These are phyloP conservation scores for Poliocrania exsul DNA, from an alignment of 2,797 vertebrate species.

Conservation along the genomic window DNA sequence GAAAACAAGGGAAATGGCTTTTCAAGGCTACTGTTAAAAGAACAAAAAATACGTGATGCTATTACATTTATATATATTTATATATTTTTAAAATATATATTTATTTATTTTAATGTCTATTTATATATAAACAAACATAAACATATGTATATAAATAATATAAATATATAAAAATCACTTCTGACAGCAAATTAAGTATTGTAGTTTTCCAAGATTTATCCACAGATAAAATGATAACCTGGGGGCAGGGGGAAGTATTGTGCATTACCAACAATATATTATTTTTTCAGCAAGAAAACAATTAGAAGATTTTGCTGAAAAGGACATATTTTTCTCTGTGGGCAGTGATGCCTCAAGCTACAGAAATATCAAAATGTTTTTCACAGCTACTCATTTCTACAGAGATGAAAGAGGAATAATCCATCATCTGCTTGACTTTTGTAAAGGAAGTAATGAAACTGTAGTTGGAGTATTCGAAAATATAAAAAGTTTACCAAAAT, in stretches of 20 bases:
- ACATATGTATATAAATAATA: too few relatives aligned
- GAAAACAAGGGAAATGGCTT: background rate
- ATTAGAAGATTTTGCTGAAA: conserved; percentile 35
- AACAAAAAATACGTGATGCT: background rate
- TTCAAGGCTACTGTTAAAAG: background rate
- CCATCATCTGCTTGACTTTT: background rate
- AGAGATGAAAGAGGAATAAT: background rate
- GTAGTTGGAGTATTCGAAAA: background rate
- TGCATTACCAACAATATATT: background rate
- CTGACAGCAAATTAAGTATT: conserved; percentile 41
- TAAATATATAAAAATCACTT: background rate
- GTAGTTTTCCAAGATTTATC: background rate
- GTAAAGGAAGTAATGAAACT: background rate
- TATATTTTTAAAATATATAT: too few relatives aligned
- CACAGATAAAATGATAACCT: background rate
- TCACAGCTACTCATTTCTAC: background rate
- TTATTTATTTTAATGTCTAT: too few relatives aligned
- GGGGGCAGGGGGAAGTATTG: background rate
- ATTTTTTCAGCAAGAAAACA: conserved; percentile 3
- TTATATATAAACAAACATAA: too few relatives aligned
- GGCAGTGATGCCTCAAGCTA: background rate
- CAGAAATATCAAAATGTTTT: background rate
- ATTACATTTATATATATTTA: background rate
- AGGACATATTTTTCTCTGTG: background rate
- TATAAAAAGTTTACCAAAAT: background rate